Conservation (phyloP, 2,888 invertebrate genomes). For the Cheiracanthium punctorium region DNA sequence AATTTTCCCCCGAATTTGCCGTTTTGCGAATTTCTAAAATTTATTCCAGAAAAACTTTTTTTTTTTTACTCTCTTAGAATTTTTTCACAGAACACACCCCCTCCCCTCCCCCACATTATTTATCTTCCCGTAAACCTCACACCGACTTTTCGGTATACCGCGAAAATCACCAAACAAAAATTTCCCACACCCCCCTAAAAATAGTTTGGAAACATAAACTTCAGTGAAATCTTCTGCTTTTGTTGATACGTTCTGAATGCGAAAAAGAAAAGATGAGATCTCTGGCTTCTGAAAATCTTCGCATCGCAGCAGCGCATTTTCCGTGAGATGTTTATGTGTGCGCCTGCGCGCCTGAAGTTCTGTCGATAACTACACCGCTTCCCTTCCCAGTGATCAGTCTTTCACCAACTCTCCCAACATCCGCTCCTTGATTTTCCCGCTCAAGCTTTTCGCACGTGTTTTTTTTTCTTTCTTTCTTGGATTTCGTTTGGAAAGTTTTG, state of each 20-base stretch:
- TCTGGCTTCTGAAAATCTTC: neutral
- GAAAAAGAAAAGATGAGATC: neutral
- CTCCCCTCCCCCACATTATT: too few species aligned
- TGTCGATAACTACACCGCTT: conserved; percentile 47
- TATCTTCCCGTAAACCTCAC: too few species aligned
- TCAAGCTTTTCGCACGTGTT: neutral
- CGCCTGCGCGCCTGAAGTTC: conserved; percentile 61
- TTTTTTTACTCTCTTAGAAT: too few species aligned
- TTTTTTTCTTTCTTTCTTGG: too few species aligned
- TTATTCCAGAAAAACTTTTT: too few species aligned
- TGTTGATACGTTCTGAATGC: neutral
- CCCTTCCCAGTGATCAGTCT: conserved; percentile 51
- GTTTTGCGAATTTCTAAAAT: too few species aligned
- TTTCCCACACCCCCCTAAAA: too few species aligned
- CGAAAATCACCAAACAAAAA: too few species aligned
- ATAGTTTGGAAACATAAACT: neutral
- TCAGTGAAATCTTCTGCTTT: neutral
- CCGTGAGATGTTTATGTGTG: neutral
- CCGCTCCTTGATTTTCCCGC: conserved; percentile 11
- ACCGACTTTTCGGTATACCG: too few species aligned
- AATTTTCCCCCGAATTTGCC: too few species aligned
- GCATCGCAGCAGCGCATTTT: conserved; percentile 6
- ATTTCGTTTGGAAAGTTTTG: neutral
- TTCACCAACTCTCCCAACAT: neutral
- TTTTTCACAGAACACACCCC: too few species aligned